Percentiles rank a stretch among this genome's conserved stretches.
Evolutionary conservation across 2,888 invertebrate species (phyloP).

Genomic region (Aspidiotus destructor): DNA sequence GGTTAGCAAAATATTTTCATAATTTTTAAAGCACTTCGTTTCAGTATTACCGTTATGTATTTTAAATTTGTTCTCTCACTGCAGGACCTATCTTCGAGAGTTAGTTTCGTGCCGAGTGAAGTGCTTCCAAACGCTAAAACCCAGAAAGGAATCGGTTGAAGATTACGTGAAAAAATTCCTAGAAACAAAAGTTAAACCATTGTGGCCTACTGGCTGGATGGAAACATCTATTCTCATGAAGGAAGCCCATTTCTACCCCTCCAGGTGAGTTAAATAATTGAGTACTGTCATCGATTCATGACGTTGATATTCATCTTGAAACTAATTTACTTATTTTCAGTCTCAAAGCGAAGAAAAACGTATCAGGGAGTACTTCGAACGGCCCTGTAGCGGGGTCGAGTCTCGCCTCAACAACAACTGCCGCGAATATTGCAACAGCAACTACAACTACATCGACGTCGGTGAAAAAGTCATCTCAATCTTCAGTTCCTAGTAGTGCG

Average conservation of each 20-base stretch:
- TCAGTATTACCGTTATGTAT: neutral
- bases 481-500: slow-evolving; percentile 24
- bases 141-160: slow-evolving; percentile 45
- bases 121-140: slow-evolving; percentile 45
- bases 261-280: neutral
- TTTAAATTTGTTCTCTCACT: neutral
- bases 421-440: neutral
- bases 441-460: neutral
- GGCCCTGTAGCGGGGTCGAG: neutral
- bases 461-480: slow-evolving; percentile 17
- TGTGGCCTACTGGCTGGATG: slow-evolving; percentile 62
- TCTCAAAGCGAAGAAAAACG: neutral
- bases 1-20: slow-evolving; percentile 43
- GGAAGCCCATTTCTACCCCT: slow-evolving; percentile 39
- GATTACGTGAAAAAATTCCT: slow-evolving; percentile 50
- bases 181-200: slow-evolving; percentile 50
- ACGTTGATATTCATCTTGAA: no score
- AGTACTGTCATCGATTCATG: neutral
- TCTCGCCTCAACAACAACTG: neutral
- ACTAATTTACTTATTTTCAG: neutral
- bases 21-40: neutral
- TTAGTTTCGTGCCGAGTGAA: slow-evolving; percentile 35
- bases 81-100: slow-evolving; percentile 35
- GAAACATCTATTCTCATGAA: slow-evolving; percentile 49
- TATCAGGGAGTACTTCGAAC: neutral